Conservation (phyloP, 2,113 vertebrate species). For the Platichthys stellatus region DNA sequence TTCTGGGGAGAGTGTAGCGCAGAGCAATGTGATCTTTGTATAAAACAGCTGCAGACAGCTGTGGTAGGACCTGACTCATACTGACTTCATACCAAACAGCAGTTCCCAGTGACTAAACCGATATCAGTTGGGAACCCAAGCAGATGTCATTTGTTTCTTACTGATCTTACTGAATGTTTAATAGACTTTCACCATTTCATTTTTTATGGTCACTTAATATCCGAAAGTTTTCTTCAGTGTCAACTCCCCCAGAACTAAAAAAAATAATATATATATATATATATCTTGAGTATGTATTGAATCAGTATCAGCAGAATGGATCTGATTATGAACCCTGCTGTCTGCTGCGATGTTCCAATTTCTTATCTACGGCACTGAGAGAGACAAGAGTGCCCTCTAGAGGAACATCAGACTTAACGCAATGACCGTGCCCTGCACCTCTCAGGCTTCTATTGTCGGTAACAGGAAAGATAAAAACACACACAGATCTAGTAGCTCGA, state of each 20-base stretch:
- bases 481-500: background rate
- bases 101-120: conserved; percentile 11
- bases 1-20: conserved; percentile 4
- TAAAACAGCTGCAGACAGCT: conserved; percentile 53
- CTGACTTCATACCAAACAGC: conserved; percentile 17
- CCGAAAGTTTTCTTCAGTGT: background rate
- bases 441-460: background rate
- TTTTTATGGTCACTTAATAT: background rate
- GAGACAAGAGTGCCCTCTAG: background rate
- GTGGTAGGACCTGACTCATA: conserved; percentile 2
- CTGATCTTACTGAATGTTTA: background rate
- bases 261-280: background rate
- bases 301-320: no score
- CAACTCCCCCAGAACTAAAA: background rate
- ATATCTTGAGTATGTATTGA: background rate
- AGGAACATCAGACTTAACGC: background rate
- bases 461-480: background rate
- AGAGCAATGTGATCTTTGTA: background rate
- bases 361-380: background rate
- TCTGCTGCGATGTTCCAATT: background rate
- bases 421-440: background rate
- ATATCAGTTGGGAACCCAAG: background rate
- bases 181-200: background rate
- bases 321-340: no score
- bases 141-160: background rate